Conservation (phyloP, 2,113 vertebrate species). For the Collichthys lucidus region DNA sequence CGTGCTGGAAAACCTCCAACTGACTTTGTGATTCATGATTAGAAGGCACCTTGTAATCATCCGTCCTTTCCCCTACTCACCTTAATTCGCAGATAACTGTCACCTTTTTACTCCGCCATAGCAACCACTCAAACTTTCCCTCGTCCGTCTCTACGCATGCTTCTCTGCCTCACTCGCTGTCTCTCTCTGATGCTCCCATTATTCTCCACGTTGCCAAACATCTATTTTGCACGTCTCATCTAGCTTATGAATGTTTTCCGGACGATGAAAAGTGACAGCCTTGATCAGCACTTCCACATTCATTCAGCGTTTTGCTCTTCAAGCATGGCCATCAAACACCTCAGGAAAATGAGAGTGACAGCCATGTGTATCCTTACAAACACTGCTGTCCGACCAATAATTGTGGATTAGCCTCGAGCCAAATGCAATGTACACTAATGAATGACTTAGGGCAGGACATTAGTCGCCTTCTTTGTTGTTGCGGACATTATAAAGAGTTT, state of each 20-base stretch:
- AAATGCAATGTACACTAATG: conserved; percentile 49
- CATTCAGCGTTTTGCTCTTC: conserved; percentile 33
- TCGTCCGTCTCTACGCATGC: background rate
- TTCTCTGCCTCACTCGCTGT: conserved; percentile 32
- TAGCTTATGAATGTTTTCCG: conserved; percentile 42
- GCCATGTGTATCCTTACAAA: conserved; percentile 40
- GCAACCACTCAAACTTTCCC: conserved; percentile 12
- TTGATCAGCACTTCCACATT: conserved; percentile 36
- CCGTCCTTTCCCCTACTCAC: background rate
- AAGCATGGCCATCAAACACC: conserved; percentile 29
- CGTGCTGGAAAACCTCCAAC: conserved; percentile 4
- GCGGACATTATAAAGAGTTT: conserved; percentile 60
- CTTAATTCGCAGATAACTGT: background rate
- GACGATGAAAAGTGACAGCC: conserved; percentile 58
- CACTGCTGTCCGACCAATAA: conserved; percentile 22
- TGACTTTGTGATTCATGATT: conserved; percentile 11
- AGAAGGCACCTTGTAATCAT: conserved; percentile 1
- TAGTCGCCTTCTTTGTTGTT: conserved; percentile 63
- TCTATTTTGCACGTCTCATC: conserved; percentile 42
- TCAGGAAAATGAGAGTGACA: conserved; percentile 50
- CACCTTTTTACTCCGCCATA: conserved; percentile 15
- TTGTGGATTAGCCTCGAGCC: conserved; percentile 47
- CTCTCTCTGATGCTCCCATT: conserved; percentile 30
- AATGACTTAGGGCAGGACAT: conserved; percentile 33
- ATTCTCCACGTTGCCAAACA: conserved; percentile 40